Evolutionary conservation across 2,888 invertebrate genomes (phyloP), one percentile per base, ranked within the genome.

Genomic region (Poecilobothrus nobilitatus): DNA sequence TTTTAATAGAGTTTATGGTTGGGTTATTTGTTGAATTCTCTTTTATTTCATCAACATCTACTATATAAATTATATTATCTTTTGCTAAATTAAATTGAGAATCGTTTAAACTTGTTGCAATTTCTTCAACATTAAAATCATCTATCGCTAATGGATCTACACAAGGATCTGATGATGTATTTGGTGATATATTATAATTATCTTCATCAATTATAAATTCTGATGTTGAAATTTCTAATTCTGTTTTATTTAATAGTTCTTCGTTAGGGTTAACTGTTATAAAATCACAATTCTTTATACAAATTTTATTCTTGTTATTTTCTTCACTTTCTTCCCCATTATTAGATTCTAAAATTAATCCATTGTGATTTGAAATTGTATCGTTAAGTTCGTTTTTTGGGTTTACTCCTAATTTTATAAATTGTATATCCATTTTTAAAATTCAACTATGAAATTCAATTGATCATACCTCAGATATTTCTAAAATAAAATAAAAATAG

Each of bases 91-190:
- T 67, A 33, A 70, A 68, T 6, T 68, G 67, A 22, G 21, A 69
- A 27, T 71, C 67, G 7, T 70, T 67, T 62, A 71, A 69, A 70
- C 72, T 68, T 67, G 71, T 70, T 64, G 69, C 68, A 67, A 71
- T 67, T 37, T 68, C 70, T 9, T 73, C 69, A n/a, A 67, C 64
- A 65, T 72, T 71, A 66, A 75, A 77, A 10, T 79, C 79, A 66
- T 80, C 81, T 64, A 82, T 77, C n/a, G 82, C 82, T 70, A 82
- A 71, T 0, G 82, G 82, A 76, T 82, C 82, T 21, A 76, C 74
- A 53, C 76, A 70, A 1, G 77, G 77, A 65, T 81, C 81, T 3
- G 78, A 77, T 15, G 75, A 3, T 12, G 53, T 18, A 6, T 53
- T 53, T 15, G 53, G 53, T 53, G 53, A 53, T 15, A 53, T 53